Percentiles rank a stretch among this genome's conserved stretches.
Conservation (phyloP, 2,888 invertebrate genomes). For the Drosophila rellima region DNA sequence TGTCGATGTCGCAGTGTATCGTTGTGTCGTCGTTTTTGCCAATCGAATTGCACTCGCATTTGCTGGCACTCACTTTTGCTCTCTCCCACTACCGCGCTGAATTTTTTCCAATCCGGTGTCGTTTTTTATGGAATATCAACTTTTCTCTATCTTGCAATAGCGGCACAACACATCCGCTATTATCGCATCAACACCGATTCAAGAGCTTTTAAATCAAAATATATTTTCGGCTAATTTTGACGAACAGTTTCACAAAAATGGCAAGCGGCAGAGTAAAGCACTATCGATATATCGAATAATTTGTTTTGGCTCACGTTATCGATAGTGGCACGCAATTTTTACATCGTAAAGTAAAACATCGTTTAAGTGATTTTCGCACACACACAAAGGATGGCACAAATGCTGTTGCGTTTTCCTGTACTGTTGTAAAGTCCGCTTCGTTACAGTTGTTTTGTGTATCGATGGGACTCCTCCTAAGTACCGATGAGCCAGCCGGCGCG, state of each 20-base stretch:
- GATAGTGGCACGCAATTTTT: neutral
- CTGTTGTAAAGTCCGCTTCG: too few relatives aligned
- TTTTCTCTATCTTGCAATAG: conserved; percentile 6
- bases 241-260: conserved; percentile 34
- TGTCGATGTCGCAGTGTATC: conserved; percentile 51
- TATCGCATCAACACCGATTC: conserved; percentile 14
- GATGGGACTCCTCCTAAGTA: too few relatives aligned
- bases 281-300: neutral
- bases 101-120: conserved; percentile 32
- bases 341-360: neutral
- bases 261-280: conserved; percentile 25
- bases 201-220: conserved; percentile 13
- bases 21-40: conserved; percentile 52
- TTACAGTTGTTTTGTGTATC: too few relatives aligned
- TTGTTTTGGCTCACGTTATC: neutral
- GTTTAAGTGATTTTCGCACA: neutral
- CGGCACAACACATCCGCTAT: conserved; percentile 5
- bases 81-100: conserved; percentile 12
- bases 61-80: conserved; percentile 17
- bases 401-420: too few relatives aligned
- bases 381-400: neutral
- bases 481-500: too few relatives aligned
- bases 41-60: conserved; percentile 50
- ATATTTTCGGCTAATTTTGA: conserved; percentile 46
- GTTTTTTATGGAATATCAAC: conserved; percentile 1